Conservation (phyloP, 2,888 invertebrate species). For the Drosophila demipolita region DNA sequence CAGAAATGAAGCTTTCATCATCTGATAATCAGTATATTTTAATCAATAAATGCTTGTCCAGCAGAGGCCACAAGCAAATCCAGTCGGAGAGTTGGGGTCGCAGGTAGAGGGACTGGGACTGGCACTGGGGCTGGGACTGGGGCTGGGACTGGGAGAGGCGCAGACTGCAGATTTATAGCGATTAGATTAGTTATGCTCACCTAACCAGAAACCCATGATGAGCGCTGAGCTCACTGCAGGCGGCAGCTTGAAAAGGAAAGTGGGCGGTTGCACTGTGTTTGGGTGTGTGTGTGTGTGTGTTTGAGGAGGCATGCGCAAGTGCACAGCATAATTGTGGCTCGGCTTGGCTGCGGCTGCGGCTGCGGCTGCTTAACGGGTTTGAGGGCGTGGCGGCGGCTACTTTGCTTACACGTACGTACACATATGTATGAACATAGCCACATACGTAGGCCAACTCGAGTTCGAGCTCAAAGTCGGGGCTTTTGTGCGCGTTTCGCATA, state of each 20-base stretch:
- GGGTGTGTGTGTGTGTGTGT: constrained; percentile 3
- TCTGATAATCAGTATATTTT: neutral
- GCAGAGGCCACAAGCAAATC: neutral
- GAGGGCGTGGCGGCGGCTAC: constrained; percentile 29
- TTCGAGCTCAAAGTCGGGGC: constrained; percentile 11
- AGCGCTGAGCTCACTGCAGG: constrained; percentile 33
- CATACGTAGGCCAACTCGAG: constrained; percentile 20
- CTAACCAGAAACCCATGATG: constrained; percentile 57
- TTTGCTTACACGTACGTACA: constrained; percentile 60
- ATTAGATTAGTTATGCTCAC: constrained; percentile 77
- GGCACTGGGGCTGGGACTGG: too few relatives aligned
- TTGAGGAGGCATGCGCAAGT: constrained; percentile 27
- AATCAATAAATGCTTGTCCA: neutral
- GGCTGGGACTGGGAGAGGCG: neutral
- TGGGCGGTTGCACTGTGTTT: constrained; percentile 49
- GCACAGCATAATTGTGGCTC: constrained; percentile 63
- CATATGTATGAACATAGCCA: neutral
- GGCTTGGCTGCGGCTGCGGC: constrained; percentile 17
- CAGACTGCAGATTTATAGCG: constrained; percentile 46
- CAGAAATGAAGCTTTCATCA: neutral
- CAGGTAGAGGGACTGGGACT: neutral
- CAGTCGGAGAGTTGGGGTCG: neutral
- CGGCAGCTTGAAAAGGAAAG: constrained; percentile 77
- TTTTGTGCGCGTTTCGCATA: constrained; percentile 76
- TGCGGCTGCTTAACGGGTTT: constrained; percentile 26